Percentiles rank a stretch among this genome's conserved stretches.
Conservation (phyloP, 2,797 vertebrate genomes). For the Lophius americanus region DNA sequence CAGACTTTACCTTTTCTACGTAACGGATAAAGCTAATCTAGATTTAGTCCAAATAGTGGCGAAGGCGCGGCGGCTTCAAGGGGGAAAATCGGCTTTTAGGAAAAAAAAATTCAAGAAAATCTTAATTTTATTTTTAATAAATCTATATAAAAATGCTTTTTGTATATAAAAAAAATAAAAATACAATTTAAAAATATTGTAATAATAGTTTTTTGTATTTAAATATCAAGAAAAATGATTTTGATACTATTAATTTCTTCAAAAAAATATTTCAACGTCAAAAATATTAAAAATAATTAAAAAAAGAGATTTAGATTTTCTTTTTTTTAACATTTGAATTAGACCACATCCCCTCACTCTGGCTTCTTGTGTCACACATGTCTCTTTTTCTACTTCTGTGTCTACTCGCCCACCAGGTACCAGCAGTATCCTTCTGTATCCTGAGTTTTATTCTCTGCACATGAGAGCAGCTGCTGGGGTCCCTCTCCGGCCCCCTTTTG, state of each 20-base stretch:
- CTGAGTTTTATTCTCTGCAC: slow-evolving; percentile 47
- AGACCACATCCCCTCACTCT: neutral
- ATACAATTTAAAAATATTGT: too few relatives aligned
- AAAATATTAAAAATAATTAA: too few relatives aligned
- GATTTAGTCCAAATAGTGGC: slow-evolving; percentile 20
- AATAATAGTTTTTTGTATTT: too few relatives aligned
- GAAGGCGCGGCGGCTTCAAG: slow-evolving; percentile 1
- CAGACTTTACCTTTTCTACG: slow-evolving; percentile 27
- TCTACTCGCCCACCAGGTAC: slow-evolving; percentile 29
- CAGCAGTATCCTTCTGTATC: slow-evolving; percentile 20
- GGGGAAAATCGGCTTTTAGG: too few relatives aligned
- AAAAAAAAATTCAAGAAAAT: too few relatives aligned
- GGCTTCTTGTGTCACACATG: slow-evolving; percentile 11
- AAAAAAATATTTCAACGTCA: too few relatives aligned
- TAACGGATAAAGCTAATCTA: slow-evolving; percentile 34
- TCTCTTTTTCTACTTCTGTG: slow-evolving; percentile 16
- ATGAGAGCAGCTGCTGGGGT: slow-evolving; percentile 58
- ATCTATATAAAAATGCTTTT: too few relatives aligned
- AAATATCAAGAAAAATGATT: too few relatives aligned
- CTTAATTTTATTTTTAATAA: too few relatives aligned
- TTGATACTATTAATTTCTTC: too few relatives aligned
- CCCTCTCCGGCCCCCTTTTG: slow-evolving; percentile 67
- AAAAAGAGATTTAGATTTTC: too few relatives aligned
- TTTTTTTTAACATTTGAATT: slow-evolving; percentile 4
- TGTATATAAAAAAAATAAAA: too few relatives aligned